Conservation (phyloP, 1,140 invertebrate genomes). For the Anadara kagoshimensis region DNA sequence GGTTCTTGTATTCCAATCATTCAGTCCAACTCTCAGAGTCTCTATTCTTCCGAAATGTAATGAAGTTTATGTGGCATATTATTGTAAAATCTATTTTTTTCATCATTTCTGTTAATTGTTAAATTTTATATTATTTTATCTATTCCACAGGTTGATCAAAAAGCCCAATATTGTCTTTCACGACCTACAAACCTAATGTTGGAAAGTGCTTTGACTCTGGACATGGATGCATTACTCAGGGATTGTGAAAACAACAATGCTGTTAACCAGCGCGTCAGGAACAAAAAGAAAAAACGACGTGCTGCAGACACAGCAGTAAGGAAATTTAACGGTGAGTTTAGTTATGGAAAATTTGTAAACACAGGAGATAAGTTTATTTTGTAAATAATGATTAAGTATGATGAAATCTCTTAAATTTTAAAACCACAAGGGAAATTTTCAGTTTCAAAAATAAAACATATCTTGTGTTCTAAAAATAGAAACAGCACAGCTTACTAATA, state of each 20-base stretch:
- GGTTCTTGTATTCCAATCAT: too few species aligned
- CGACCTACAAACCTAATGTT: conserved; percentile 63
- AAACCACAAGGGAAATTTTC: too few species aligned
- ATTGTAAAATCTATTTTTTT: too few species aligned
- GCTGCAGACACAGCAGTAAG: conserved; percentile 65
- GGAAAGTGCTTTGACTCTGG: conserved; percentile 59
- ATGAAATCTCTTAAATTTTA: too few species aligned
- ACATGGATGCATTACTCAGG: conserved; percentile 57
- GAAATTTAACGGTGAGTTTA: conserved; percentile 66
- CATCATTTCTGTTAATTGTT: neutral
- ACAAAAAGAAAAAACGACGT: conserved; percentile 63
- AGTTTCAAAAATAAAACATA: too few species aligned
- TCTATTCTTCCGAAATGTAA: too few species aligned
- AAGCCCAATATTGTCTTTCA: conserved; percentile 50
- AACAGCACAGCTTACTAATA: too few species aligned
- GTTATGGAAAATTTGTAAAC: neutral
- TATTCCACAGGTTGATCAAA: conserved; percentile 59
- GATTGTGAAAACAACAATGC: conserved; percentile 54
- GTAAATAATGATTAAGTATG: too few species aligned
- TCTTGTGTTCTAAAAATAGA: too few species aligned
- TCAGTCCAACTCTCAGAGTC: too few species aligned
- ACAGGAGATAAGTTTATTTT: too few species aligned
- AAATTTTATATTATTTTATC: conserved; percentile 5
- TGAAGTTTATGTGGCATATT: too few species aligned
- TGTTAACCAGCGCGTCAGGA: conserved; percentile 42